These are phyloP conservation scores for Heptranchias perlo DNA, from an alignment of 2,113 vertebrate genomes.

Conservation along the genomic window DNA sequence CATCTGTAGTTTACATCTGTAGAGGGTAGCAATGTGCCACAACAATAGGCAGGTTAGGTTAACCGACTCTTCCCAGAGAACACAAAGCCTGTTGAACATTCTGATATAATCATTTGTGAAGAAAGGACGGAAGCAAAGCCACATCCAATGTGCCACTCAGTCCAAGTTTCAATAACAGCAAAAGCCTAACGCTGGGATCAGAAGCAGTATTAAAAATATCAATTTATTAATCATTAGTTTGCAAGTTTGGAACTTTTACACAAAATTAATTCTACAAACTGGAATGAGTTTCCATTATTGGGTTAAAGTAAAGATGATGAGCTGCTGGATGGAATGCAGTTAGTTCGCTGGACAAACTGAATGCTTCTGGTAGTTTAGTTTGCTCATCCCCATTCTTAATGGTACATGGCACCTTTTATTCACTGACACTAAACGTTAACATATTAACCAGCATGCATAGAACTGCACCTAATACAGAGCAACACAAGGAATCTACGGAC, in stretches of 20 bases:
- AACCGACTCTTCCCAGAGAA: too few relatives aligned
- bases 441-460: neutral
- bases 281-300: neutral
- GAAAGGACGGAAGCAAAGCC: too few relatives aligned
- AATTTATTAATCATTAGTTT: neutral
- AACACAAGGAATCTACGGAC: neutral
- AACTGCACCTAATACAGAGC: neutral
- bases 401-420: slow-evolving; percentile 32
- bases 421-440: neutral
- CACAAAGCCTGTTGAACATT: too few relatives aligned
- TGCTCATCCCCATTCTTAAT: slow-evolving; percentile 27
- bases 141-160: neutral
- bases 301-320: neutral
- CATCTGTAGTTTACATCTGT: neutral
- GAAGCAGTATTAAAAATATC: neutral
- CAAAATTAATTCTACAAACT: neutral
- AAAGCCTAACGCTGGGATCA: neutral
- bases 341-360: neutral
- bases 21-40: neutral
- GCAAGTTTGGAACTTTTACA: neutral
- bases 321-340: slow-evolving; percentile 21
- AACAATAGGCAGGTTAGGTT: too few relatives aligned
- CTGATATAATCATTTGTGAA: too few relatives aligned
- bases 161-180: neutral
- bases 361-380: neutral